These are phyloP conservation scores for Endotricha flammealis DNA, from an alignment of 2,888 invertebrate genomes.

Conservation along the genomic window DNA sequence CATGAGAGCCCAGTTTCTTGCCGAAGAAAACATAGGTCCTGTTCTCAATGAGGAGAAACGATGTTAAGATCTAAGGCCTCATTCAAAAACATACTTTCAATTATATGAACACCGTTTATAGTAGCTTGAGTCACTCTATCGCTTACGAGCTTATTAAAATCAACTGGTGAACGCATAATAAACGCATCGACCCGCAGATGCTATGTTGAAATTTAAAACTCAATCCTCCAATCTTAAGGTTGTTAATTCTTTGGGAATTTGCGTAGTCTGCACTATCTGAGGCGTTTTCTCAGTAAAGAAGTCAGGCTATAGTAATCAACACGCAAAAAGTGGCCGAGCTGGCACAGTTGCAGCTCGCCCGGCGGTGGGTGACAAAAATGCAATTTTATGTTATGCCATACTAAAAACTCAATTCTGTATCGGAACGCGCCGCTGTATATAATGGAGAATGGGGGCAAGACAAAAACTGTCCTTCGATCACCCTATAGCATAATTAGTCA, in stretches of 20 bases:
- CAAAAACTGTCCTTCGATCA: slow-evolving; percentile 57
- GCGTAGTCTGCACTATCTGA: not conserved
- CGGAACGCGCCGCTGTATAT: slow-evolving; percentile 40
- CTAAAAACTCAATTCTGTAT: slow-evolving; percentile 62
- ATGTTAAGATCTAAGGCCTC: not conserved
- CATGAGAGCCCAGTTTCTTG: slow-evolving; percentile 33
- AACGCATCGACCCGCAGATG: slow-evolving; percentile 4
- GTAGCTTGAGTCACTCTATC: slow-evolving; percentile 7
- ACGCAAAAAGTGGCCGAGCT: slow-evolving; percentile 38
- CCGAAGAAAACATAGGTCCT: slow-evolving; percentile 6
- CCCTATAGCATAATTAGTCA: slow-evolving; percentile 66
- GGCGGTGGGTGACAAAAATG: slow-evolving; percentile 71
- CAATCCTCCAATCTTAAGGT: slow-evolving; percentile 3
- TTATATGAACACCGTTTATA: slow-evolving; percentile 8
- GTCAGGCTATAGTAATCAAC: slow-evolving; percentile 33
- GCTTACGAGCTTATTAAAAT: slow-evolving; percentile 11
- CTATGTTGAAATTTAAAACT: slow-evolving; percentile 4
- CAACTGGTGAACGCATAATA: slow-evolving; percentile 6
- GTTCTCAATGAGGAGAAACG: slow-evolving; percentile 9
- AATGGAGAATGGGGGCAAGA: slow-evolving; percentile 33
- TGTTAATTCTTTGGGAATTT: not conserved
- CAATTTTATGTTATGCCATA: slow-evolving; percentile 67
- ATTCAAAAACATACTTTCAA: slow-evolving; percentile 5
- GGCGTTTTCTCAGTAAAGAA: slow-evolving; percentile 4
- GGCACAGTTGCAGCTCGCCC: slow-evolving; percentile 38